phyloP scores from a whole-genome alignment of 1,140 invertebrate genomes.

The Meloidogyne exigua region DNA sequence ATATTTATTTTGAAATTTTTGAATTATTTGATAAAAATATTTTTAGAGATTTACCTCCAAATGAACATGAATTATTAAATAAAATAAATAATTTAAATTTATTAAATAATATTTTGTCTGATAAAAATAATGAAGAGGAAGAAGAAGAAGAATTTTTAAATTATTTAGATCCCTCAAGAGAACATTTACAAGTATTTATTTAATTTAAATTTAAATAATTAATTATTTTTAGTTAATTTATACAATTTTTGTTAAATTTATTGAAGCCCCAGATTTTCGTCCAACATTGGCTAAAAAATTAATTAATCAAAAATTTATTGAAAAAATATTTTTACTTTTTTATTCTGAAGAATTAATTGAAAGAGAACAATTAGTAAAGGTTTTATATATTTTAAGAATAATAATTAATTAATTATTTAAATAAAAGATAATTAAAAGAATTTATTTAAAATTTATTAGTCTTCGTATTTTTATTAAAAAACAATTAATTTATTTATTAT shows the following conservation, averaged over 20 bases:
- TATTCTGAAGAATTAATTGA: not conserved
- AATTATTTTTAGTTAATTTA: conserved; percentile 19
- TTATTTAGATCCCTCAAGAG: not conserved
- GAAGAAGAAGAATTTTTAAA: not conserved
- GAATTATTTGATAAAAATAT: not conserved
- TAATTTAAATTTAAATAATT: not conserved
- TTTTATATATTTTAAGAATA: not conserved
- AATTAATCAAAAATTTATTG: not conserved
- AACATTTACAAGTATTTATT: not conserved
- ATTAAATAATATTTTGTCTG: not conserved
- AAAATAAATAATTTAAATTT: not conserved
- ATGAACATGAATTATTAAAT: not conserved
- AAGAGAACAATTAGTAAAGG: conserved; percentile 10
- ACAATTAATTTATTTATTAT: not conserved
- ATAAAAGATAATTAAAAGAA: conserved; percentile 6
- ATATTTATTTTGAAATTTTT: conserved; percentile 1
- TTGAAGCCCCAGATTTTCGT: conserved; percentile 10
- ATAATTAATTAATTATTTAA: not conserved
- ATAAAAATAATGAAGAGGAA: not conserved
- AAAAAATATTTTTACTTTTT: conserved; percentile 2
- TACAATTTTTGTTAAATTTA: conserved; percentile 7
- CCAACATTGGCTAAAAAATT: conserved; percentile 10
- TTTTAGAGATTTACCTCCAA: not conserved
- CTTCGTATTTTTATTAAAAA: conserved; percentile 9
- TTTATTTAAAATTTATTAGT: conserved; percentile 18